Percentiles rank a stretch among this genome's conserved stretches.
phyloP scores from a whole-genome alignment of 2,113 vertebrate genomes.

The Bubo scandiacus region DNA sequence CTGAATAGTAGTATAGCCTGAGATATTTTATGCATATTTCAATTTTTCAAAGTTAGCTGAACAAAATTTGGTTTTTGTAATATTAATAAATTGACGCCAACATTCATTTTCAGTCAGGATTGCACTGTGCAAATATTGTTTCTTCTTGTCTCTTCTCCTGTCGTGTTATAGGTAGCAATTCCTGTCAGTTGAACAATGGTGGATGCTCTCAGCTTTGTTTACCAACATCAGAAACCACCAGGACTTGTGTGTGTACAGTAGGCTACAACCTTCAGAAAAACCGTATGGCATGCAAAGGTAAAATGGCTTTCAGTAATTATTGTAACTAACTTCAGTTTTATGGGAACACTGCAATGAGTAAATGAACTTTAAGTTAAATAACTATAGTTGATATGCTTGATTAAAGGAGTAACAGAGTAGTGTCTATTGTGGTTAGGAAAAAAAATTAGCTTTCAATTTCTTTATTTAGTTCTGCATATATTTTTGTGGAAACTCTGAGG shows the following conservation, averaged over 20 bases:
- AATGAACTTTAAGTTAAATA: not conserved
- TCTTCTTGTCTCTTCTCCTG: not conserved
- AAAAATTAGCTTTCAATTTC: not conserved
- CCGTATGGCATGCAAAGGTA: slow-evolving; percentile 93
- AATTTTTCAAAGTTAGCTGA: not conserved
- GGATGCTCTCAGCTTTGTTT: slow-evolving; percentile 97
- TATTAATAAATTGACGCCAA: not conserved
- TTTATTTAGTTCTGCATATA: not conserved
- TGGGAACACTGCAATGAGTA: not conserved
- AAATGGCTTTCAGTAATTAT: not conserved
- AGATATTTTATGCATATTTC: not conserved
- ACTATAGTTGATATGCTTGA: not conserved
- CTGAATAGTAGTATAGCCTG: not conserved
- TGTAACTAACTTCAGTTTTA: not conserved
- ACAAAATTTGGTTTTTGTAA: not conserved
- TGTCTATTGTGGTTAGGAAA: not conserved
- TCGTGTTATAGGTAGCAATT: slow-evolving; percentile 84
- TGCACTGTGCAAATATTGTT: not conserved
- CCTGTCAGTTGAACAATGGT: slow-evolving; percentile 92
- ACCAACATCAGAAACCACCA: slow-evolving; percentile 90
- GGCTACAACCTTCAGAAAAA: slow-evolving; percentile 92
- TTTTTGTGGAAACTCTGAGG: not conserved
- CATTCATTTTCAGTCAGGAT: not conserved
- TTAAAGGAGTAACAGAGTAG: not conserved
- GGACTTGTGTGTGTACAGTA: slow-evolving; percentile 93